Evolutionary conservation across 23 tunicate genomes (phyloP).

Genomic region (Styela clava): DNA sequence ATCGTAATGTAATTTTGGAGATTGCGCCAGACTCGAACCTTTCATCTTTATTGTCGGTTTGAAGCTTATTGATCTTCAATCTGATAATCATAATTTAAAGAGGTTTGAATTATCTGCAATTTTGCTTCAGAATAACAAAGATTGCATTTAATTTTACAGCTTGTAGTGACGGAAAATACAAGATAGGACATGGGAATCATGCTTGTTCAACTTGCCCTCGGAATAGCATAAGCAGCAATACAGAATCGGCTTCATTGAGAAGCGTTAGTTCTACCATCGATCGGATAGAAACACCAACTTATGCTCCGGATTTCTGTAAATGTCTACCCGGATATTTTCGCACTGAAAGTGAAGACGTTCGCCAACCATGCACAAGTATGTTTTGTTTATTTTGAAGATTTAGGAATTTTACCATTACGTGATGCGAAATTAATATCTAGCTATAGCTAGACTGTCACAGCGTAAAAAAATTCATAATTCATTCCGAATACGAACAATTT

Average conservation of each 20-base stretch:
- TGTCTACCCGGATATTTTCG: conserved; percentile 47
- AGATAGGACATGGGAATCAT: conserved; percentile 44
- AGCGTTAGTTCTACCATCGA: background rate
- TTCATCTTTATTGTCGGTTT: too few species aligned
- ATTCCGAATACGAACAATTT: too few species aligned
- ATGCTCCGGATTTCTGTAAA: conserved; percentile 23
- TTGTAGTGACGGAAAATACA: conserved; percentile 40
- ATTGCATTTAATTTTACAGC: conserved; percentile 32
- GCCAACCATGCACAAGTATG: conserved; percentile 52
- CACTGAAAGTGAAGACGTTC: conserved; percentile 35
- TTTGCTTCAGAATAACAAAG: too few species aligned
- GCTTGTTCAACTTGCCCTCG: conserved; percentile 43
- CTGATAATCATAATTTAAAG: too few species aligned
- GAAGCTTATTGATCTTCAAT: too few species aligned
- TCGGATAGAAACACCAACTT: background rate
- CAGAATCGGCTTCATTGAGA: background rate
- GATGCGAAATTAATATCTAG: too few species aligned
- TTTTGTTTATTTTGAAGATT: background rate
- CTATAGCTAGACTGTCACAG: too few species aligned
- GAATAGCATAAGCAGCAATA: background rate
- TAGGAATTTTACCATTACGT: too few species aligned
- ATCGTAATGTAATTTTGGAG: too few species aligned
- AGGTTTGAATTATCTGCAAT: too few species aligned
- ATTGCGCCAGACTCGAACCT: too few species aligned
- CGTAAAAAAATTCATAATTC: too few species aligned